Conservation (phyloP, 2,888 invertebrate genomes). For the Drosophila meridiana region DNA sequence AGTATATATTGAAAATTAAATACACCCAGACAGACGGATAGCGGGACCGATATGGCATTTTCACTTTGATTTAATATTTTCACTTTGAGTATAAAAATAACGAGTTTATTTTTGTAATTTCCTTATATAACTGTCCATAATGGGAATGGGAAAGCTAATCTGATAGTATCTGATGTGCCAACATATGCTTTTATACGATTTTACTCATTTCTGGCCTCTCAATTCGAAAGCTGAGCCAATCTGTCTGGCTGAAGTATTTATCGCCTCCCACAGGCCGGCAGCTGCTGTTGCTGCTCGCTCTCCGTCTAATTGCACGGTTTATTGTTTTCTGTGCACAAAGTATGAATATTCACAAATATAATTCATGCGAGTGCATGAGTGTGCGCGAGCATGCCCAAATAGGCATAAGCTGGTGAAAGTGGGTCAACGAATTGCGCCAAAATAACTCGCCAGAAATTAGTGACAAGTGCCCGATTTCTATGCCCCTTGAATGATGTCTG, state of each 20-base stretch:
- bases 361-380: not conserved
- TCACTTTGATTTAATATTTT: not conserved
- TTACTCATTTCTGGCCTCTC: not conserved
- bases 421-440: slow-evolving; percentile 67
- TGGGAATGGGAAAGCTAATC: slow-evolving; percentile 44
- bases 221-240: slow-evolving; percentile 58
- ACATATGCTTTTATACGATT: not conserved
- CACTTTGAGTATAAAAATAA: not conserved
- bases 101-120: slow-evolving; percentile 4
- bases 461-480: slow-evolving; percentile 48
- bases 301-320: slow-evolving; percentile 64
- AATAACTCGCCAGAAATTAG: slow-evolving; percentile 32
- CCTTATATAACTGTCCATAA: slow-evolving; percentile 25
- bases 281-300: slow-evolving; percentile 20
- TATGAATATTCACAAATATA: slow-evolving; percentile 58
- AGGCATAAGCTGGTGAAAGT: slow-evolving; percentile 77
- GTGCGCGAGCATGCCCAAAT: slow-evolving; percentile 55
- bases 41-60: not conserved
- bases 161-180: slow-evolving; percentile 25
- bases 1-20: not conserved
- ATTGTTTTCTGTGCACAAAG: slow-evolving; percentile 47
- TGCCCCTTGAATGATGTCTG: slow-evolving; percentile 16
- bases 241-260: slow-evolving; percentile 31
- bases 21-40: not conserved
- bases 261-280: slow-evolving; percentile 51